Evolutionary conservation across 1,140 invertebrate species (phyloP).

Genomic region (Heliconius congener): DNA sequence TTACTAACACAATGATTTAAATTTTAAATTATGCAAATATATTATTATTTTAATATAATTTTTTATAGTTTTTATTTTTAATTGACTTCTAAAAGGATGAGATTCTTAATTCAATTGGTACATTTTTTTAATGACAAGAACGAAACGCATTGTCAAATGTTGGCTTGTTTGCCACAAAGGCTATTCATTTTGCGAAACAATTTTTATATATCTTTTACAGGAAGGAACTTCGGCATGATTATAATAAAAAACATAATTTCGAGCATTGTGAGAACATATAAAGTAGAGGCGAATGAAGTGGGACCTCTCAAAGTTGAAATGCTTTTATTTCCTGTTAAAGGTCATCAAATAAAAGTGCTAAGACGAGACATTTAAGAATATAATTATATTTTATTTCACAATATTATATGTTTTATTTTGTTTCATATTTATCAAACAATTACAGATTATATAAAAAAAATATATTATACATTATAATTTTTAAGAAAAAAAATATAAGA

Average conservation of each 20-base stretch:
- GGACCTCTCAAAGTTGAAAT: constrained; percentile 64
- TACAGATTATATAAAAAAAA: not conserved
- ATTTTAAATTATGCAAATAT: too few species aligned
- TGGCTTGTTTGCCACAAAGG: too few species aligned
- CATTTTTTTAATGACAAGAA: too few species aligned
- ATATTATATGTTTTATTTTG: not conserved
- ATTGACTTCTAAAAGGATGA: too few species aligned
- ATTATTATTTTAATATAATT: too few species aligned
- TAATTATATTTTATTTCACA: too few species aligned
- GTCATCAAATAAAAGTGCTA: constrained; percentile 58
- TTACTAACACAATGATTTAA: too few species aligned
- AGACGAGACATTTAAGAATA: constrained; percentile 25
- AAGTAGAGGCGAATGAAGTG: constrained; percentile 55
- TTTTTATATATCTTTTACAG: constrained; percentile 38
- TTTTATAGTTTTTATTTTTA: too few species aligned
- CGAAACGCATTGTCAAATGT: too few species aligned
- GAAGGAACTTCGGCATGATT: constrained; percentile 67
- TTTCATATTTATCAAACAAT: not conserved
- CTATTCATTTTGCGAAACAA: not conserved
- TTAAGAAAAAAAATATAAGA: not conserved
- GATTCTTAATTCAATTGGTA: too few species aligned
- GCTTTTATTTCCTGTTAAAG: constrained; percentile 61
- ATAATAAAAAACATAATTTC: constrained; percentile 66
- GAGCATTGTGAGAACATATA: constrained; percentile 57
- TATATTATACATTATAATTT: not conserved